Evolutionary conservation across 2,888 invertebrate genomes (phyloP), one percentile per base, ranked within the genome.

Genomic region (Chrysomela aeneicollis): DNA sequence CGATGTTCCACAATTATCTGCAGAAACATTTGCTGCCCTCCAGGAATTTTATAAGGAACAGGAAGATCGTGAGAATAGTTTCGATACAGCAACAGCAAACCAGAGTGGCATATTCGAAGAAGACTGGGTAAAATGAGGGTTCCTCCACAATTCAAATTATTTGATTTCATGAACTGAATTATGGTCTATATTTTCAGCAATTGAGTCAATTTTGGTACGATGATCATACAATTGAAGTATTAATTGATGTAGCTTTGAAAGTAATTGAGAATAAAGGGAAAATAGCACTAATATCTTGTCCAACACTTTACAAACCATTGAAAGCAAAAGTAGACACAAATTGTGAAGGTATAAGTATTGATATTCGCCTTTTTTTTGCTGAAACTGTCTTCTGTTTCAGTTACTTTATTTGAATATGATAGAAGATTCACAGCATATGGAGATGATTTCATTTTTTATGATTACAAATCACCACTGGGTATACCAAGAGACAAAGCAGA

Each of bases 131-230:
- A 76, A 75, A 75, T 46, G 12, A n/a, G n/a, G n/a, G n/a, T n/a
- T n/a, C n/a, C n/a, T n/a, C n/a, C n/a, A n/a, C n/a, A n/a, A n/a
- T n/a, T n/a, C n/a, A n/a, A n/a, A n/a, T n/a, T n/a, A n/a, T n/a
- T n/a, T n/a, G n/a, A n/a, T n/a, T n/a, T n/a, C n/a, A n/a, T n/a
- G n/a, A n/a, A n/a, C n/a, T n/a, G n/a, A n/a, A n/a, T n/a, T n/a
- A n/a, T n/a, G n/a, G n/a, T n/a, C 71, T 69, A 15, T 55, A 47
- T 51, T 74, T 86, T 8, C 82, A 95, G 97, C 95, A 98, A 94
- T 84, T 98, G 46, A 97, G 97, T 78, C 98, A 98, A 83, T 98
- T 98, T 85, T 98, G 98, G 98, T 98, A 98, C 78, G 90, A 92
- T 76, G 90, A 93, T 46, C 81, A 85, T 2, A 98, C 98, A 0